Base-by-base conservation (phyloP, 2,888 invertebrate species). In the Amiota mariae region DNA sequence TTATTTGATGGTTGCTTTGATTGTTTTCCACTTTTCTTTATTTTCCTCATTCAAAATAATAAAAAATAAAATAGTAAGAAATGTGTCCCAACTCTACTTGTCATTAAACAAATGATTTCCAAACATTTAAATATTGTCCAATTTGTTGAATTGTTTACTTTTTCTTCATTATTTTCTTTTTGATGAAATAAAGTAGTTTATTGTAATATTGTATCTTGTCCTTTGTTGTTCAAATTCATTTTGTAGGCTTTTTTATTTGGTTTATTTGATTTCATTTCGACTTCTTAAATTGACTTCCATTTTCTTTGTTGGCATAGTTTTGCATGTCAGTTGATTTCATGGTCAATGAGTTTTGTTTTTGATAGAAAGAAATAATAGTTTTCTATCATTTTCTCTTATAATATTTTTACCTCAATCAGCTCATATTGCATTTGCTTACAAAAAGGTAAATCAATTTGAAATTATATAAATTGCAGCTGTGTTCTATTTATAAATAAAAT, bases 1-100 rank as follows among this genome's bases (percentile, higher is more conserved):
- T 84, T 84, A 84, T 82, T 83, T 83, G 82, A 83, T 84, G 81
- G 80, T 80, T 81, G 77, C 85, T 83, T 78, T 84, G 84, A 83
- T 84, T 83, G 84, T 81, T 84, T 80, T 78, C 59, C 77, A 51
- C 49, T 63, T 24, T 48, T 18, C 36, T 18, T 59, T 18, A 11
- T 20, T 20, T 11, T 20, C 8, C 12, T n/a, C 8, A 54, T 15
- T 24, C 59, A 10, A n/a, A n/a, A 59, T 24, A 20, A 18, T 8
- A 59, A 36, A 36, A 36, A 36, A n/a, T n/a, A n/a, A n/a, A n/a
- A n/a, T n/a, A n/a, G n/a, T n/a, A 36, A 36, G 36, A 36, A 2
- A 36, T 36, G 36, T 36, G 36, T 6, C 36, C 6, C 36, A 36
- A 36, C 36, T 4, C 2, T 36, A 6, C 36, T 36, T 36, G 36